Conservation (phyloP, 2,113 vertebrate species). For the Embiotoca jacksoni region DNA sequence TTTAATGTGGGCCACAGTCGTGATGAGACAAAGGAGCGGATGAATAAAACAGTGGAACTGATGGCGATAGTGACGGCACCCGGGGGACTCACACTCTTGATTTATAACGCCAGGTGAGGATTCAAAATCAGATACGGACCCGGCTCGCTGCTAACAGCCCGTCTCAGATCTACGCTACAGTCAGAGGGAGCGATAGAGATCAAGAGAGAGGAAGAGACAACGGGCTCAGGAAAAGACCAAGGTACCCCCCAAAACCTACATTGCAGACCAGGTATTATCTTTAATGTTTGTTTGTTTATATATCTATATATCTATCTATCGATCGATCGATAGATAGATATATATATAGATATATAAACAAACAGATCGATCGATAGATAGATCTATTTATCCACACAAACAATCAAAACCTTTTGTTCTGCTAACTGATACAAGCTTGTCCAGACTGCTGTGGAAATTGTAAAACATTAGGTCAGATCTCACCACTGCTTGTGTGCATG, state of each 20-base stretch:
- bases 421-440: too few relatives aligned
- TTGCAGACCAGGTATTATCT: conserved; percentile 28
- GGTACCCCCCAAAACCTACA: not conserved
- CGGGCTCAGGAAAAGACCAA: not conserved
- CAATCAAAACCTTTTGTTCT: too few relatives aligned
- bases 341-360: conserved; percentile 36
- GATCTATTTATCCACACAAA: not conserved
- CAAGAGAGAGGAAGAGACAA: conserved; percentile 18
- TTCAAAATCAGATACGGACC: conserved; percentile 66
- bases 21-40: conserved; percentile 75
- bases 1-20: conserved; percentile 66
- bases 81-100: conserved; percentile 70
- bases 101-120: conserved; percentile 70
- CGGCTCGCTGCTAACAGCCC: conserved; percentile 54
- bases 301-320: conserved; percentile 23
- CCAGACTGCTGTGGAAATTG: too few relatives aligned
- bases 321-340: conserved; percentile 33
- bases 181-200: conserved; percentile 2
- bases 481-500: too few relatives aligned
- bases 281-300: conserved; percentile 8
- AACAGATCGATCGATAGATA: too few relatives aligned
- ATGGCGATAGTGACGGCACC: conserved; percentile 68
- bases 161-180: conserved; percentile 52
- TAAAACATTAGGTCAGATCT: too few relatives aligned
- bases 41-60: conserved; percentile 80